Conservation (phyloP, 1,140 invertebrate genomes). For the Zaprionus vittiger region DNA sequence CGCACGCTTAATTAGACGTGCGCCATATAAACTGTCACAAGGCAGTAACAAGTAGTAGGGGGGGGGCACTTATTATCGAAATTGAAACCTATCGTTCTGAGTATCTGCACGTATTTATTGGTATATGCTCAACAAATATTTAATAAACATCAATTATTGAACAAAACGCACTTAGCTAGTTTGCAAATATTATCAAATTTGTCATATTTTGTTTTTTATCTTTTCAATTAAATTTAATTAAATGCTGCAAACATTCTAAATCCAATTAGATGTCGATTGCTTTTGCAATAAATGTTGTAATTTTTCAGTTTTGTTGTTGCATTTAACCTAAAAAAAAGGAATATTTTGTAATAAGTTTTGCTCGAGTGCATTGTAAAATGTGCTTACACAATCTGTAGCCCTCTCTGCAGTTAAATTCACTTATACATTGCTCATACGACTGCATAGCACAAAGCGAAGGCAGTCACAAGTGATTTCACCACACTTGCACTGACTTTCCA, state of each 20-base stretch:
- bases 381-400: not conserved
- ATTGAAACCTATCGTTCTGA: not conserved
- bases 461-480: constrained; percentile 3
- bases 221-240: not conserved
- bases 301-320: not conserved
- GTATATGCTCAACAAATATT: not conserved
- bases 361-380: not conserved
- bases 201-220: not conserved
- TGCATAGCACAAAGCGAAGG: not conserved
- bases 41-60: constrained; percentile 7
- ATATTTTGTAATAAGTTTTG: not conserved
- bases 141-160: not conserved
- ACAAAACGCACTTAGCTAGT: not conserved
- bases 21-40: constrained; percentile 24
- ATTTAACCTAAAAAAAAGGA: not conserved
- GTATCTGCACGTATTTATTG: not conserved
- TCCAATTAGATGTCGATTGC: not conserved
- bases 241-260: not conserved
- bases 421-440: not conserved
- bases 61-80: not conserved
- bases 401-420: not conserved
- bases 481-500: not conserved
- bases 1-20: constrained; percentile 41
- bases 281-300: not conserved
- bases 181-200: not conserved